Base-by-base conservation (phyloP, 2,888 invertebrate species). In the Philereme transversata region DNA sequence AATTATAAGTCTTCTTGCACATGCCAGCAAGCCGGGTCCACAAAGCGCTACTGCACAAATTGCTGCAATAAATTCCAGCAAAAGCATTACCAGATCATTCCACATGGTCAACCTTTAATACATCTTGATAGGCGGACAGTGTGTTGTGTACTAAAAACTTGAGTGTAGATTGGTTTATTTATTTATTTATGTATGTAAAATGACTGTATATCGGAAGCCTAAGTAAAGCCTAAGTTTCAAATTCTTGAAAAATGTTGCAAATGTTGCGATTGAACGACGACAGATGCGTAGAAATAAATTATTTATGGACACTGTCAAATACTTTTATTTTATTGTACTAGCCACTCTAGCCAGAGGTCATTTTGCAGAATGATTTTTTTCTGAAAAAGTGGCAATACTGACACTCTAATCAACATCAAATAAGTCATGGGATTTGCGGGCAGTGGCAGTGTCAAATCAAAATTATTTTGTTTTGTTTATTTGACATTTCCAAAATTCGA, bases 1-100 rank as follows among this genome's bases (percentile, higher is more conserved):
- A 0, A 90, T 65, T 5, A 88, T 63, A 51, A 90, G 67, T 43
- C 89, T 76, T 11, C 87, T 71, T 4, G 87, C 86, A 65, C 88
- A 89, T 6, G 88, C 84, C 33, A 91, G 73, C 57, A 91, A 69
- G 60, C 90, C 90, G 5, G 90, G 90, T 0, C 90, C 90, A 64
- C 91, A 91, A 2, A 89, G 73, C 38, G 86, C 90, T n/a, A 91
- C 84, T 10, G 90, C 90, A 68, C 90, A 90, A 50, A 87, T 62
- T 40, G 89, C 90, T 57, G 87, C 89, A 60, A 88, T 59, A 56
- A 89, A 83, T 64, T 90, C 90, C 46, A 90, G 54, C 41, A 90
- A 60, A 60, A 90, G 76, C 90, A 90, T 90, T 46, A 82, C 82
- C 71, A 71, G 64, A 56, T 89, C 84, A 82, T 74, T 79, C 87